A percentile compares a stretch with the other conserved stretches of the same genome.
Conservation (phyloP, 2,888 invertebrate genomes). For the Athalia circularis region DNA sequence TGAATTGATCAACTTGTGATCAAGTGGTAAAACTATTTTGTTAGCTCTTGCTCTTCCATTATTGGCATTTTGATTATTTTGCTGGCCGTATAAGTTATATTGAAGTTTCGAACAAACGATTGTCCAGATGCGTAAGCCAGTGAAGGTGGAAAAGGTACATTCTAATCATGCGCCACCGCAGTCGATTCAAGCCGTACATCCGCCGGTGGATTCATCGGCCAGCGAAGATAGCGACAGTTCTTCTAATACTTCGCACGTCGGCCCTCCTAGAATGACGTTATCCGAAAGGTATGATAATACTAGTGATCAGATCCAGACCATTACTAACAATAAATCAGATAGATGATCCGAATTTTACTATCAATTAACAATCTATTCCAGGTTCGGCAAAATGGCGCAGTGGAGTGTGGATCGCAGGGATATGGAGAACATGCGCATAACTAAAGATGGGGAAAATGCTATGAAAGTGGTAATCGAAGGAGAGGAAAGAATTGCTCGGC, state of each 20-base stretch:
- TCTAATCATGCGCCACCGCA: conserved; percentile 63
- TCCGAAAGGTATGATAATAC: conserved; percentile 79
- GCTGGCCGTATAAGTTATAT: too few species aligned
- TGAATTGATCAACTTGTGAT: too few species aligned
- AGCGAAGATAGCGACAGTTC: conserved; percentile 79
- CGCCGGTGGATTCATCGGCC: conserved; percentile 77
- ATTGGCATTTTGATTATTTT: too few species aligned
- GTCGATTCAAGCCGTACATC: conserved; percentile 62
- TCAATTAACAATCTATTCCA: conserved; percentile 49
- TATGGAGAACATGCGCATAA: conserved; percentile 91
- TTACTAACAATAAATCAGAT: too few species aligned
- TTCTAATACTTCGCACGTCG: conserved; percentile 78
- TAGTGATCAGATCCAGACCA: neutral
- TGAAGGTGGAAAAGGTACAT: conserved; percentile 71
- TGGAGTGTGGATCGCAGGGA: conserved; percentile 92
- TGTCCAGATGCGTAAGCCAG: conserved; percentile 68
- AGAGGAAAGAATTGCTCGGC: conserved; percentile 75
- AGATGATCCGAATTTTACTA: neutral
- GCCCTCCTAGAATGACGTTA: conserved; percentile 81
- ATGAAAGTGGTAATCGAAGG: conserved; percentile 87
- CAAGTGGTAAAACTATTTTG: too few species aligned
- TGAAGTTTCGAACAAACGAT: too few species aligned
- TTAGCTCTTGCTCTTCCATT: too few species aligned
- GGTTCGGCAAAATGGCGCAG: conserved; percentile 94
- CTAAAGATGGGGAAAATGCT: conserved; percentile 82